A percentile compares a stretch with the other conserved stretches of the same genome.
These are phyloP conservation scores for Cynopterus sphinx DNA, from an alignment of 2,797 vertebrate species.

Conservation along the genomic window DNA sequence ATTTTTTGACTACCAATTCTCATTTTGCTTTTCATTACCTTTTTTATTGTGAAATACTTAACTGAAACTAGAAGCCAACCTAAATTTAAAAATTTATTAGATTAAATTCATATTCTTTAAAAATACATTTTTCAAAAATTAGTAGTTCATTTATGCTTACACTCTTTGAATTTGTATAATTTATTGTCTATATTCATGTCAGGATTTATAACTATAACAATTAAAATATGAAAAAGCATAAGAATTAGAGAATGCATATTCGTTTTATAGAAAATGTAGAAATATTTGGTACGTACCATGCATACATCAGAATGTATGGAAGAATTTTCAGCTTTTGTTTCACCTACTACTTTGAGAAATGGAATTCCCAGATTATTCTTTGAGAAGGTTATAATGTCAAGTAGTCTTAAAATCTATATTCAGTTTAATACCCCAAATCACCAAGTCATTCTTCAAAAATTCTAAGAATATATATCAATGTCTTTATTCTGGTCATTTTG, in stretches of 20 bases:
- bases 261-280: background rate
- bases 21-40: conserved; percentile 36
- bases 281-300: background rate
- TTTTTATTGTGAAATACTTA: conserved; percentile 27
- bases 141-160: background rate
- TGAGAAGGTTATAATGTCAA: background rate
- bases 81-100: background rate
- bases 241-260: background rate
- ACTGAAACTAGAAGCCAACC: conserved; percentile 9
- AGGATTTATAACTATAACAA: background rate
- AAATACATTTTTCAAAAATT: background rate
- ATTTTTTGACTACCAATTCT: background rate
- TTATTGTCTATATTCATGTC: background rate
- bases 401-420: background rate
- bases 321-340: background rate
- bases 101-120: background rate
- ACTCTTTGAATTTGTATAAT: background rate
- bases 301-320: background rate
- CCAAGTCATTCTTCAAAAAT: background rate
- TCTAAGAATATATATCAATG: background rate
- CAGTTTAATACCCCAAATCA: background rate
- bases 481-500: background rate
- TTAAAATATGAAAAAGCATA: conserved; percentile 4
- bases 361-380: background rate
- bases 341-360: background rate